These are phyloP conservation scores for Meloidogyne hapla DNA, from an alignment of 1,140 invertebrate species.

Conservation along the genomic window DNA sequence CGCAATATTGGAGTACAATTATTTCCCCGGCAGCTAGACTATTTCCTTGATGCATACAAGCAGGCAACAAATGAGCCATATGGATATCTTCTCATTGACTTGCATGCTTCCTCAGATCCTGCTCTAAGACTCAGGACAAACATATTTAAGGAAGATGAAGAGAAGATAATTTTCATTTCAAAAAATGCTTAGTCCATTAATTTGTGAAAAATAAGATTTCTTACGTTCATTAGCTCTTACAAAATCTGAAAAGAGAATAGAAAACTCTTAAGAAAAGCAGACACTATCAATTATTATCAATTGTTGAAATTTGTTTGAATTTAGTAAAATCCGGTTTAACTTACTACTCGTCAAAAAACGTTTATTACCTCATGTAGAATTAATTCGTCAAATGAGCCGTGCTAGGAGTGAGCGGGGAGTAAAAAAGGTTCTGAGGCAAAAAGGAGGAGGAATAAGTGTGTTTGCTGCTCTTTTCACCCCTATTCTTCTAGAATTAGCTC, in stretches of 20 bases:
- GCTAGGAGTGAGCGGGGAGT: slow-evolving; percentile 8
- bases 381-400: slow-evolving; percentile 1
- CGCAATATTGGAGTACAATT: slow-evolving; percentile 17
- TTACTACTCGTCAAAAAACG: slow-evolving; percentile 21
- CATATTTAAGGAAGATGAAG: slow-evolving; percentile 26
- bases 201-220: slow-evolving; percentile 19
- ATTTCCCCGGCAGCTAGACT: slow-evolving; percentile 11
- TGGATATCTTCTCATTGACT: slow-evolving; percentile 18
- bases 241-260: slow-evolving; percentile 2
- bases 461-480: background rate
- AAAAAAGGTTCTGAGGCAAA: background rate
- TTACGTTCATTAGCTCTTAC: slow-evolving; percentile 4
- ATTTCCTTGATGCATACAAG: slow-evolving; percentile 20
- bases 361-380: slow-evolving; percentile 7
- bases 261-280: background rate
- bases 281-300: slow-evolving; percentile 8
- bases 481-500: no score
- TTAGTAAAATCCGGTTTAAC: background rate
- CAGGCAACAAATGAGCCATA: slow-evolving; percentile 10
- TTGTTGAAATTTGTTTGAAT: slow-evolving; percentile 25
- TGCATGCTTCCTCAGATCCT: slow-evolving; percentile 21
- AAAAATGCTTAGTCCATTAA: slow-evolving; percentile 16
- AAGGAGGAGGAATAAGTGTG: background rate
- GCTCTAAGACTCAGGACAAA: slow-evolving; percentile 11
- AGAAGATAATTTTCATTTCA: slow-evolving; percentile 26